Evolutionary conservation across 2,888 invertebrate genomes (phyloP), one percentile per base, ranked within the genome.

Genomic region (Tetragonisca angustula): DNA sequence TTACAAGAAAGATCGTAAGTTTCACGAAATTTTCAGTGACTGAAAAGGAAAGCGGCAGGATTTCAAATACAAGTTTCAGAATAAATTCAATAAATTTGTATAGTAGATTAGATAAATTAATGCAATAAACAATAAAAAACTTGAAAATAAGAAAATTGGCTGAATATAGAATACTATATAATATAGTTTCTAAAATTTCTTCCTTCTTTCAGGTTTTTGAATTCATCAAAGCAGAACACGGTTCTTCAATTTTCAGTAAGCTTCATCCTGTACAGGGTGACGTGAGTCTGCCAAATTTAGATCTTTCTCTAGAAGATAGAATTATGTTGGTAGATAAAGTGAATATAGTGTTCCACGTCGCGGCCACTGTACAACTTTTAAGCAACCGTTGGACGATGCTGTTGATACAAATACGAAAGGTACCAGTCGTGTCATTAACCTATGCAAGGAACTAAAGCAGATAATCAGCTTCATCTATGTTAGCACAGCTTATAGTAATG

Each of bases 401-500:
- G 98, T 99, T 86, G 98, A 98, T 93, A 98, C 99, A 95, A 99
- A 99, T 95, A 98, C 99, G 95, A 95, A 98, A 89, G 99, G 99
- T 87, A 99, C 99, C 76, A 97, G 98, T 93, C 96, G 98, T 92
- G 96, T 99, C 88, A 96, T 99, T 72, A 97, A 98, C 93, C 96
- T 99, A 27, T 99, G 99, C 95, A 98, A 97, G 95, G 96, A 97
- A 91, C 99, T 99, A 97, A 96, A 96, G 89, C 96, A 97, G 87
- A 96, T 99, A 83, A 96, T 97, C 96, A 97, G 97, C 87, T 95
- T 97, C 82, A 97, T 99, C 49, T 99, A 99, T 95, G 98, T 99
- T 32, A 99, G 99, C 79, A 99, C 99, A 76, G 99, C 99, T 76
- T 99, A 99, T 95, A 98, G 99, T 95, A 99, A 99, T 95, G 99